Evolutionary conservation across 2,888 invertebrate genomes (phyloP).

Genomic region (Oxycera nigricornis): DNA sequence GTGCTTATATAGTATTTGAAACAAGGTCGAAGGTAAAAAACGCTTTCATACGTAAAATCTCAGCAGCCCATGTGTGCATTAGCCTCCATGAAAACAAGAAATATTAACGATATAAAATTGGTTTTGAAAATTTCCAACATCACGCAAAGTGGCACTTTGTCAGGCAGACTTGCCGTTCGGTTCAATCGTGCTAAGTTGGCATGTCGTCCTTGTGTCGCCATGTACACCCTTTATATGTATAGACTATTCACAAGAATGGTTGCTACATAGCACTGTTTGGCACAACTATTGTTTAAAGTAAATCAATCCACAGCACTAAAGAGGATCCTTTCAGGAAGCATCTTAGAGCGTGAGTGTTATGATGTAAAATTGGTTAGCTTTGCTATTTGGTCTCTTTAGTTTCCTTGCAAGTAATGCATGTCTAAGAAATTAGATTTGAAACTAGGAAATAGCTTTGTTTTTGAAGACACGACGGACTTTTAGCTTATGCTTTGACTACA

Average conservation of each 20-base stretch:
- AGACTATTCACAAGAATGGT: neutral
- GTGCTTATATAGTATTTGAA: too few species aligned
- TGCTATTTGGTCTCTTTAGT: too few species aligned
- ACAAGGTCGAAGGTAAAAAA: too few species aligned
- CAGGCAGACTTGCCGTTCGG: neutral
- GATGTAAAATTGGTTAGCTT: too few species aligned
- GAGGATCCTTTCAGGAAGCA: neutral
- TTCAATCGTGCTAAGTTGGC: neutral
- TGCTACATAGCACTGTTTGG: neutral
- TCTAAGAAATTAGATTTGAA: too few species aligned
- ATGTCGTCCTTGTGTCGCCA: neutral
- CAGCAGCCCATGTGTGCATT: neutral
- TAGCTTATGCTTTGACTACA: too few species aligned
- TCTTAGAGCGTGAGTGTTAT: too few species aligned
- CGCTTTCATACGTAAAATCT: neutral
- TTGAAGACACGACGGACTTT: too few species aligned
- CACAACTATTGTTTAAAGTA: neutral
- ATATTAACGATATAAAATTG: constrained; percentile 21
- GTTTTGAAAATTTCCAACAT: constrained; percentile 19
- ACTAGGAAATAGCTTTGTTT: too few species aligned
- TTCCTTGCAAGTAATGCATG: too few species aligned
- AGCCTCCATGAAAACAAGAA: constrained; percentile 11
- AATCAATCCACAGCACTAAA: neutral
- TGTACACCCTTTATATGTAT: too few species aligned
- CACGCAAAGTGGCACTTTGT: constrained; percentile 25